Percentiles rank a stretch among this genome's conserved stretches.
Evolutionary conservation across 1,140 invertebrate species (phyloP).

Genomic region (Drosophila rhopaloa): DNA sequence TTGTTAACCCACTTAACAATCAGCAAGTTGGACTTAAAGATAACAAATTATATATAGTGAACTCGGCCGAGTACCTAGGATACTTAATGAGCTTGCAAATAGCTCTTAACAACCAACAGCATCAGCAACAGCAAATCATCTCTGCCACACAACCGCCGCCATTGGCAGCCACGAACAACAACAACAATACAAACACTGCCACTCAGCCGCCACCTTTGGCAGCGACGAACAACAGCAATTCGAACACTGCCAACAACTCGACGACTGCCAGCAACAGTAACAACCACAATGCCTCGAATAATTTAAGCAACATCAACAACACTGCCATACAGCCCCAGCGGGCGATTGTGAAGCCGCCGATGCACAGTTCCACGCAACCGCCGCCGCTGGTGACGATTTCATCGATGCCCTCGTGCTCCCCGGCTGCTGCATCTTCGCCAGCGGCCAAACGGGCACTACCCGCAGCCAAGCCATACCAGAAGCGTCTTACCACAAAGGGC

Average conservation of each 20-base stretch:
- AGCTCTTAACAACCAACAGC: conserved; percentile 45
- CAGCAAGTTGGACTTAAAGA: conserved; percentile 75
- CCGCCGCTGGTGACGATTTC: conserved; percentile 80
- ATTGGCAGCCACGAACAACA: conserved; percentile 44
- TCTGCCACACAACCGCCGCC: conserved; percentile 51
- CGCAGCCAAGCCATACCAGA: conserved; percentile 67
- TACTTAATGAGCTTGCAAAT: conserved; percentile 13
- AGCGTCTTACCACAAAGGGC: conserved; percentile 44
- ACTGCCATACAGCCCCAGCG: conserved; percentile 51
- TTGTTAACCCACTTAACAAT: conserved; percentile 57
- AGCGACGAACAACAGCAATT: conserved; percentile 17
- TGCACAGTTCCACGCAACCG: conserved; percentile 57
- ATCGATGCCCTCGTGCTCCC: conserved; percentile 9
- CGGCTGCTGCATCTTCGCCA: conserved; percentile 36
- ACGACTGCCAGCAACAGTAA: conserved; percentile 55
- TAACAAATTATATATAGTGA: conserved; percentile 81
- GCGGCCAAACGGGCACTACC: conserved; percentile 53
- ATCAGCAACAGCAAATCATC: conserved; percentile 74
- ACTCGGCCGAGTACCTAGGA: conserved; percentile 79
- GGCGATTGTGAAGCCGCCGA: conserved; percentile 52
- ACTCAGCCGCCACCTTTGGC: conserved; percentile 53
- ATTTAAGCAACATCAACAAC: conserved; percentile 51
- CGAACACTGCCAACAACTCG: conserved; percentile 38
- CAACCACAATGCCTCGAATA: conserved; percentile 51
- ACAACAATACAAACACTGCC: conserved; percentile 28